These are phyloP conservation scores for Lobophora halterata DNA, from an alignment of 2,888 invertebrate genomes.

Conservation along the genomic window DNA sequence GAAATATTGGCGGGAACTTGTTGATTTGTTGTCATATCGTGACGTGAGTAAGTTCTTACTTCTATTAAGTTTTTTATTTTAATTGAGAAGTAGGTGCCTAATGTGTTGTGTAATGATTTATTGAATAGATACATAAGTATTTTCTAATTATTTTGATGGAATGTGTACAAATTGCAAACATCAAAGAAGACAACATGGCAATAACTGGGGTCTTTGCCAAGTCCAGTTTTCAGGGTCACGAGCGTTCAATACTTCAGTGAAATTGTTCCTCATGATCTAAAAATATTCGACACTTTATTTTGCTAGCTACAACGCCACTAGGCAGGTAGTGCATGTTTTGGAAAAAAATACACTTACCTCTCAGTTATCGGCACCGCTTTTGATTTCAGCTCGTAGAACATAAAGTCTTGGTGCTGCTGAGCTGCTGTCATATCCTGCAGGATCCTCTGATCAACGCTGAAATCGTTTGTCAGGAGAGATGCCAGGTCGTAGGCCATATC, in stretches of 20 bases:
- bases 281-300: slow-evolving; percentile 62
- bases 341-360: slow-evolving; percentile 67
- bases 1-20: slow-evolving; percentile 41
- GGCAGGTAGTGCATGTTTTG: slow-evolving; percentile 32
- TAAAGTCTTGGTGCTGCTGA: slow-evolving; percentile 80
- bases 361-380: slow-evolving; percentile 80
- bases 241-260: slow-evolving; percentile 59
- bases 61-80: not conserved
- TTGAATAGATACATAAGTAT: not conserved
- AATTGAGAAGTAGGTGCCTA: not conserved
- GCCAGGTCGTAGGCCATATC: slow-evolving; percentile 84
- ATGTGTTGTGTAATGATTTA: too few species aligned
- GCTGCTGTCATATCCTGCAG: slow-evolving; percentile 79
- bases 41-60: too few species aligned
- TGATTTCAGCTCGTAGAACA: slow-evolving; percentile 83
- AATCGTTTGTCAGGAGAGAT: slow-evolving; percentile 78
- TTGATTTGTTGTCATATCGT: slow-evolving; percentile 4
- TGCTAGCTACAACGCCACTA: slow-evolving; percentile 40
- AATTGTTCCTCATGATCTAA: slow-evolving; percentile 76
- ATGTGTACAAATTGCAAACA: slow-evolving; percentile 44
- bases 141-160: slow-evolving; percentile 33
- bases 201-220: slow-evolving; percentile 72
- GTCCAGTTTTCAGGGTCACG: slow-evolving; percentile 72
- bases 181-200: slow-evolving; percentile 58
- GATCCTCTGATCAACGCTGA: slow-evolving; percentile 73